Evolutionary conservation across 2,113 vertebrate species (phyloP).

Genomic region (western clawed frog (Xenopus tropicalis)): UCB_Xtro_10.0 CM004448.2:68101501-68102000

Average conservation of each 20-base stretch:
- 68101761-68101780: neutral
- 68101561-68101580: too few relatives aligned
- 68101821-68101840: slow-evolving; percentile 64
- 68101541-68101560: too few relatives aligned
- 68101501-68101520: too few relatives aligned
- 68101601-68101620: too few relatives aligned
- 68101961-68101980: slow-evolving; percentile 80
- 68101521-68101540: too few relatives aligned
- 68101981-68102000: slow-evolving; percentile 79
- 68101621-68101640: too few relatives aligned
- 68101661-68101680: too few relatives aligned
- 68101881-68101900: slow-evolving; percentile 72
- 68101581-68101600: too few relatives aligned
- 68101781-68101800: neutral
- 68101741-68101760: neutral
- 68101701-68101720: too few relatives aligned
- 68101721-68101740: too few relatives aligned
- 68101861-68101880: slow-evolving; percentile 57
- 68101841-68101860: slow-evolving; percentile 58
- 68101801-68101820: slow-evolving; percentile 5
- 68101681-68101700: too few relatives aligned
- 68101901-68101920: slow-evolving; percentile 77
- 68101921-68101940: slow-evolving; percentile 71
- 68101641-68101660: too few relatives aligned
- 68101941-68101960: slow-evolving; percentile 88